These are phyloP conservation scores for Lysandra bellargus DNA, from an alignment of 2,888 invertebrate species.

Conservation along the genomic window DNA sequence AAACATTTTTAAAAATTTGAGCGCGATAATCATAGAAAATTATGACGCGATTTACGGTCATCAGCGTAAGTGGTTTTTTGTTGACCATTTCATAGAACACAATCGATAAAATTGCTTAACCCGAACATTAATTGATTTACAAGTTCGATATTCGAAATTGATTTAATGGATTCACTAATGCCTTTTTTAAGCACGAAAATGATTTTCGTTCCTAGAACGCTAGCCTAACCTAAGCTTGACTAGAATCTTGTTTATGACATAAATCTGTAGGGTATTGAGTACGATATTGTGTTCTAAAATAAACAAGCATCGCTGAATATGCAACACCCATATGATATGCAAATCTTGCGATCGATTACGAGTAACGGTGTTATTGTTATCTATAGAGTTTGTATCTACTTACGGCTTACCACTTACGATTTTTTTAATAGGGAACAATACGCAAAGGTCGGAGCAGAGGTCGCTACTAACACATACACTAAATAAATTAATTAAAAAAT, in stretches of 20 bases:
- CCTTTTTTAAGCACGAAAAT: neutral
- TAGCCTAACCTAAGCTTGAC: neutral
- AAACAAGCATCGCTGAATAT: neutral
- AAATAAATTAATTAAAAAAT: too few relatives aligned
- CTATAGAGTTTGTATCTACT: neutral
- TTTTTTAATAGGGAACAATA: neutral
- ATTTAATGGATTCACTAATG: slow-evolving; percentile 19
- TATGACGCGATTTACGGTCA: slow-evolving; percentile 4
- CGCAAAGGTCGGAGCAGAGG: too few relatives aligned
- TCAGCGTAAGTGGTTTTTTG: slow-evolving; percentile 9
- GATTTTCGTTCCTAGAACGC: neutral
- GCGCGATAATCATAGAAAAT: neutral
- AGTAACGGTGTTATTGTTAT: neutral
- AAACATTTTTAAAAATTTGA: neutral
- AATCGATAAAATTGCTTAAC: slow-evolving; percentile 18
- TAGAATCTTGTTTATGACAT: neutral
- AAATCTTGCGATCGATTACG: slow-evolving; percentile 15
- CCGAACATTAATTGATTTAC: neutral
- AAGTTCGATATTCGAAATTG: slow-evolving; percentile 15
- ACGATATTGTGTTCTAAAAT: neutral
- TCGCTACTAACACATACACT: too few relatives aligned
- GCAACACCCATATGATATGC: slow-evolving; percentile 20
- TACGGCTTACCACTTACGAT: neutral
- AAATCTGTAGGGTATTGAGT: slow-evolving; percentile 8
- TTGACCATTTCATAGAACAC: slow-evolving; percentile 4